phyloP scores from a whole-genome alignment of 2,888 invertebrate genomes.

The Aethes cnicana region DNA sequence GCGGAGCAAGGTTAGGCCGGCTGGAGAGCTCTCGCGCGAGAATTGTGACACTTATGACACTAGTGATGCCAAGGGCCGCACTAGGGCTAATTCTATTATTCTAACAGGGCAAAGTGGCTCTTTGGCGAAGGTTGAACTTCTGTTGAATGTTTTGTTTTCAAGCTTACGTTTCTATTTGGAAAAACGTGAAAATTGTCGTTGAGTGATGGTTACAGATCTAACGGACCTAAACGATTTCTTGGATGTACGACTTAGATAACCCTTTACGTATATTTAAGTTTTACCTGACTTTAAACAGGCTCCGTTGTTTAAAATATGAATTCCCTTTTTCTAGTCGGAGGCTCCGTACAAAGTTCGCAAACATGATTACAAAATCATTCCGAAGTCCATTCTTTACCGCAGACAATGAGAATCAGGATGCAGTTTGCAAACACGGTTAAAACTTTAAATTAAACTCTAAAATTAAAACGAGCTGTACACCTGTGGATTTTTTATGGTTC shows the following conservation, averaged over 20 bases:
- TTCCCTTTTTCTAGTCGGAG: no score
- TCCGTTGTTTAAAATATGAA: no score
- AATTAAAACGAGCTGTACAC: conserved; percentile 9
- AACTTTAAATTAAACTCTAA: conserved; percentile 17
- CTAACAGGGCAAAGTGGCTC: background rate
- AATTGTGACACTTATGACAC: background rate
- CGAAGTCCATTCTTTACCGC: conserved; percentile 24
- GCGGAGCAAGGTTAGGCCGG: conserved; percentile 23
- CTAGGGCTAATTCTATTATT: conserved; percentile 21
- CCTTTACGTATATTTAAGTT: no score
- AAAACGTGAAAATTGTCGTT: no score
- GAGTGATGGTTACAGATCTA: no score
- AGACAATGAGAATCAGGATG: conserved; percentile 26
- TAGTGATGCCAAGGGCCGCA: background rate
- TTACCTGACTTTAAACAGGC: no score
- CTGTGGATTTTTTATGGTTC: background rate
- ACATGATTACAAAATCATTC: conserved; percentile 26
- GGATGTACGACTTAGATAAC: no score
- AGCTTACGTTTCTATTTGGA: no score
- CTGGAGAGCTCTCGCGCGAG: conserved; percentile 11
- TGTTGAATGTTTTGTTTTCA: background rate
- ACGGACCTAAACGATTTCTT: no score
- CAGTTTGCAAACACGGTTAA: conserved; percentile 22
- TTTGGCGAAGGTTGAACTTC: background rate
- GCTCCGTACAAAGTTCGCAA: conserved; percentile 5